A percentile compares a stretch with the other conserved stretches of the same genome.
These are phyloP conservation scores for Prunella fulvescens DNA, from an alignment of 2,113 vertebrate species.

Conservation along the genomic window DNA sequence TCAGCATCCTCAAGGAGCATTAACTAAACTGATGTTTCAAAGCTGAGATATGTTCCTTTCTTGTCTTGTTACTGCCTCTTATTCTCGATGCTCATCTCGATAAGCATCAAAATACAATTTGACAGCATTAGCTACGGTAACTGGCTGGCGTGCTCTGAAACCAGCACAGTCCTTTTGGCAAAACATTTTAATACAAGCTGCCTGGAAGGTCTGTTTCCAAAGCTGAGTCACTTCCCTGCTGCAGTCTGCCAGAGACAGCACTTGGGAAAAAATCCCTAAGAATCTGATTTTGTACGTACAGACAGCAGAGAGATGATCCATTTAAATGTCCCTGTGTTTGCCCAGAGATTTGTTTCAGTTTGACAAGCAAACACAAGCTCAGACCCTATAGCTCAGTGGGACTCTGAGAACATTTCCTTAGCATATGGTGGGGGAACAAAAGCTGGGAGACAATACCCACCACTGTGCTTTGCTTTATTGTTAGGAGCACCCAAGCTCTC, in stretches of 20 bases:
- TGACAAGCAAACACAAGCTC: not conserved
- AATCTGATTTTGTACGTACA: not conserved
- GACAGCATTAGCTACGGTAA: not conserved
- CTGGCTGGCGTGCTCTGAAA: not conserved
- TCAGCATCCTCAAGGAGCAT: not conserved
- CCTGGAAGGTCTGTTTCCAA: slow-evolving; percentile 2
- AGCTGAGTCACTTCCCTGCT: slow-evolving; percentile 56
- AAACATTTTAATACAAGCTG: slow-evolving; percentile 28
- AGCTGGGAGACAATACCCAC: slow-evolving; percentile 35
- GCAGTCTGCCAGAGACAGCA: slow-evolving; percentile 6
- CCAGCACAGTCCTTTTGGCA: slow-evolving; percentile 5
- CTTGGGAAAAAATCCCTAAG: not conserved
- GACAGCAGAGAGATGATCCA: not conserved
- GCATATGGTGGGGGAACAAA: slow-evolving; percentile 37
- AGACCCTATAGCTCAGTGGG: not conserved
- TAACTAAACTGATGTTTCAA: not conserved
- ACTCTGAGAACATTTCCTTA: not conserved
- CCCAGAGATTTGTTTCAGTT: not conserved
- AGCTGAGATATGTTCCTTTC: not conserved
- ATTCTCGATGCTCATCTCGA: not conserved
- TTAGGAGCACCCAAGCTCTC: not conserved
- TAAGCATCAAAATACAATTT: slow-evolving; percentile 10
- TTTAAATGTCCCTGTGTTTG: not conserved
- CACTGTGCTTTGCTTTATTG: not conserved
- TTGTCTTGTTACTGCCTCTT: not conserved